Evolutionary conservation across 1,140 invertebrate genomes (phyloP).

Genomic region (Hylyphantes graminicola): DNA sequence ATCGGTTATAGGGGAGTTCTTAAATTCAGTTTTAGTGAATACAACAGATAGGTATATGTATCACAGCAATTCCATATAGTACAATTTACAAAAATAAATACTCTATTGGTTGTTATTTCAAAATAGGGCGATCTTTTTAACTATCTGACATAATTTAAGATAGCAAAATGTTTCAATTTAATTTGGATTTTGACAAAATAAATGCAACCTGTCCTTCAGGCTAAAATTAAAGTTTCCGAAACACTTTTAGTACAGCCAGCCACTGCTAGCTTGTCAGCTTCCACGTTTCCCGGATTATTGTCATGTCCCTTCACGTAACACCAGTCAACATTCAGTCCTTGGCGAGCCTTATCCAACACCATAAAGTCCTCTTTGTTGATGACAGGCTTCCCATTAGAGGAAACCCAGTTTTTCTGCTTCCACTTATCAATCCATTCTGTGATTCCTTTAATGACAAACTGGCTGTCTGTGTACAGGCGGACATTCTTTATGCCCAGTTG

Average conservation of each 20-base stretch:
- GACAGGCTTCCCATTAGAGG: slow-evolving; percentile 77
- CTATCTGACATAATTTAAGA: no score
- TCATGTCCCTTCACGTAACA: slow-evolving; percentile 80
- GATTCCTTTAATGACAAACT: slow-evolving; percentile 61
- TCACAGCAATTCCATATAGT: no score
- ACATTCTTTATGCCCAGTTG: slow-evolving; percentile 70
- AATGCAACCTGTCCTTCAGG: not conserved
- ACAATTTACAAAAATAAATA: no score
- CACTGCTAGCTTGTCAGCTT: slow-evolving; percentile 86
- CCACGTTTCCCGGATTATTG: slow-evolving; percentile 90
- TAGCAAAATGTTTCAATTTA: no score
- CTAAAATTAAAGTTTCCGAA: slow-evolving; percentile 40
- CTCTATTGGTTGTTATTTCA: no score
- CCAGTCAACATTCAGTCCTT: slow-evolving; percentile 77
- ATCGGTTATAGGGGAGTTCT: no score
- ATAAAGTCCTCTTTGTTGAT: slow-evolving; percentile 88
- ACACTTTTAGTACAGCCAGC: slow-evolving; percentile 67
- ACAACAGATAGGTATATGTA: no score
- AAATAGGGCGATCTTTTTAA: no score
- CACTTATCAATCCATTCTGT: slow-evolving; percentile 73
- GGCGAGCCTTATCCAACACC: slow-evolving; percentile 76
- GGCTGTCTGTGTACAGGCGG: slow-evolving; percentile 59
- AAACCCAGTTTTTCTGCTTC: slow-evolving; percentile 87
- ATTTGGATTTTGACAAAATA: no score
- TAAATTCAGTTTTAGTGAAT: no score